Evolutionary conservation across 1,140 invertebrate genomes (phyloP).

Genomic region (Argopecten irradians): DNA sequence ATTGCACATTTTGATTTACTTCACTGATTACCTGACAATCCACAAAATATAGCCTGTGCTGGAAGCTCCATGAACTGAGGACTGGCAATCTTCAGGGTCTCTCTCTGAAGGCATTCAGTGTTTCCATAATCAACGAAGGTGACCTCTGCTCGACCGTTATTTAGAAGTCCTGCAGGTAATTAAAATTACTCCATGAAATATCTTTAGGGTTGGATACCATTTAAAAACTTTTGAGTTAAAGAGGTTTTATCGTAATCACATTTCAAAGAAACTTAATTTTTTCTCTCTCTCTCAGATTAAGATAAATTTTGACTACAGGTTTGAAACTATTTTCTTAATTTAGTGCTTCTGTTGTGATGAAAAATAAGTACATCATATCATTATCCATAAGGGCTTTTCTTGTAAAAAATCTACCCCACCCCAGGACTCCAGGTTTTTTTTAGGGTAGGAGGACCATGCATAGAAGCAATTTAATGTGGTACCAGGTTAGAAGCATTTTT

Average conservation of each 20-base stretch:
- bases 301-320: neutral
- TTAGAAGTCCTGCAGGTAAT: slow-evolving; percentile 59
- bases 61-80: slow-evolving; percentile 81
- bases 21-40: slow-evolving; percentile 61
- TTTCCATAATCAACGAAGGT: slow-evolving; percentile 91
- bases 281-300: no score
- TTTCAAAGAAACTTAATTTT: neutral
- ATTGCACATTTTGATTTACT: neutral
- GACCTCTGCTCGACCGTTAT: slow-evolving; percentile 82
- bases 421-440: no score
- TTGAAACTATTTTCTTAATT: neutral
- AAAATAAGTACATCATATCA: no score
- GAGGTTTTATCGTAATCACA: neutral
- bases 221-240: neutral
- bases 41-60: slow-evolving; percentile 87
- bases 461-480: no score
- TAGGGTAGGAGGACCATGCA: no score
- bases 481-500: no score
- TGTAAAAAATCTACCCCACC: no score
- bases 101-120: slow-evolving; percentile 71
- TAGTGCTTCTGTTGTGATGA: no score
- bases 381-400: no score
- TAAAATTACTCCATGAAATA: neutral
- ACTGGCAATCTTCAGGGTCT: slow-evolving; percentile 60
- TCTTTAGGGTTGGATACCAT: neutral